Conservation (phyloP, 2,113 vertebrate species). For the Athene cunicularia region DNA sequence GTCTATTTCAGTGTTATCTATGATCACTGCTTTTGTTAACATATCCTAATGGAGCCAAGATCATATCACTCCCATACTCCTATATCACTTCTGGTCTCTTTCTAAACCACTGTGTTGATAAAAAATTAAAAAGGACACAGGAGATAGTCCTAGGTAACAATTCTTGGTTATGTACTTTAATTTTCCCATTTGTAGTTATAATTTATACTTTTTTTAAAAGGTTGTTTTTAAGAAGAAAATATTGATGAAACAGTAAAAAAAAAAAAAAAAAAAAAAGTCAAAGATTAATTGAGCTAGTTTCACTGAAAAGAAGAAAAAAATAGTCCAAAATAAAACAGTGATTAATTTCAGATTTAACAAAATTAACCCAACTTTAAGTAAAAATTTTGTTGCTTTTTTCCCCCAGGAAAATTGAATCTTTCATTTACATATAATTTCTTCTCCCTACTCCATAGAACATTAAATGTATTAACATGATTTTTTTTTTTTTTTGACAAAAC, state of each 20-base stretch:
- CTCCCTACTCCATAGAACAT: not conserved
- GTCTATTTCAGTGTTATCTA: not conserved
- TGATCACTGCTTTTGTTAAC: conserved; percentile 3
- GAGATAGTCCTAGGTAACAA: not conserved
- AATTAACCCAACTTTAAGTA: not conserved
- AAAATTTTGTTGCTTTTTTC: not conserved
- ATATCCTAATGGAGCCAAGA: not conserved
- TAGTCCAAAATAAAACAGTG: not conserved
- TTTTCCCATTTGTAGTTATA: not conserved
- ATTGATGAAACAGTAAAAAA: not conserved
- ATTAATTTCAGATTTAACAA: not conserved
- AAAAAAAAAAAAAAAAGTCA: not conserved
- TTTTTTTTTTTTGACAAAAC: not conserved
- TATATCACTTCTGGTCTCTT: not conserved
- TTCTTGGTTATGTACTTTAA: not conserved
- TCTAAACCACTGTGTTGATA: not conserved
- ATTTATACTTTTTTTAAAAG: not conserved
- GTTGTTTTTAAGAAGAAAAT: not conserved
- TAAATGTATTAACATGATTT: not conserved
- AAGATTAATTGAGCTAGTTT: not conserved
- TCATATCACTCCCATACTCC: not conserved
- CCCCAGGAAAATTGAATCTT: not conserved
- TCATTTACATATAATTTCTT: not conserved
- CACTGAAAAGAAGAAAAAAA: not conserved
- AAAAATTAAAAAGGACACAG: not conserved